Evolutionary conservation across 2,797 vertebrate genomes (phyloP).

Genomic region (Oceanodroma leucorhoa): DNA sequence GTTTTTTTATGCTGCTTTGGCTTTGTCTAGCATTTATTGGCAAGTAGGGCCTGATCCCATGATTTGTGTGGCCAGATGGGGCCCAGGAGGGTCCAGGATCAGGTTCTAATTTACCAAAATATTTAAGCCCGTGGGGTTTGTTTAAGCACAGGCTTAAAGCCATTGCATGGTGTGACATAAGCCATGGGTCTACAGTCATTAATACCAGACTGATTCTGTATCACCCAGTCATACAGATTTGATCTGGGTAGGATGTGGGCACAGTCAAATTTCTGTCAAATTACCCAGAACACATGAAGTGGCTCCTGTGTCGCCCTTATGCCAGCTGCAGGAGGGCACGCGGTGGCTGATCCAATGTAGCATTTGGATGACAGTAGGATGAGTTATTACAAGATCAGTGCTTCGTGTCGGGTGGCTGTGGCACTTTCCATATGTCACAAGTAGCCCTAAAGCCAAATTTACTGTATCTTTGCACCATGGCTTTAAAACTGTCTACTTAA

Average conservation of each 20-base stretch:
- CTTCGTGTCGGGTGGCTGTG: neutral
- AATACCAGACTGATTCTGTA: neutral
- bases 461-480: constrained; percentile 6
- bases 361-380: neutral
- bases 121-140: neutral
- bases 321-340: neutral
- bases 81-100: neutral
- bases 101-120: constrained; percentile 19
- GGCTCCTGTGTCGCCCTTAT: neutral
- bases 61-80: neutral
- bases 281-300: neutral
- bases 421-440: neutral
- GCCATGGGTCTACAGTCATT: neutral
- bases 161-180: neutral
- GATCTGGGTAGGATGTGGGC: neutral
- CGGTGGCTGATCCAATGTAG: neutral
- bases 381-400: neutral
- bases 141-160: constrained; percentile 40
- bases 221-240: neutral
- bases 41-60: neutral
- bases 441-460: constrained; percentile 3
- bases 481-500: constrained; percentile 36
- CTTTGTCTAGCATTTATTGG: constrained; percentile 14
- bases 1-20: constrained; percentile 17
- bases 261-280: neutral